Evolutionary conservation across 2,113 vertebrate genomes (phyloP), one percentile per base, ranked within the genome.

Genomic region (Fulmarus glacialis): DNA sequence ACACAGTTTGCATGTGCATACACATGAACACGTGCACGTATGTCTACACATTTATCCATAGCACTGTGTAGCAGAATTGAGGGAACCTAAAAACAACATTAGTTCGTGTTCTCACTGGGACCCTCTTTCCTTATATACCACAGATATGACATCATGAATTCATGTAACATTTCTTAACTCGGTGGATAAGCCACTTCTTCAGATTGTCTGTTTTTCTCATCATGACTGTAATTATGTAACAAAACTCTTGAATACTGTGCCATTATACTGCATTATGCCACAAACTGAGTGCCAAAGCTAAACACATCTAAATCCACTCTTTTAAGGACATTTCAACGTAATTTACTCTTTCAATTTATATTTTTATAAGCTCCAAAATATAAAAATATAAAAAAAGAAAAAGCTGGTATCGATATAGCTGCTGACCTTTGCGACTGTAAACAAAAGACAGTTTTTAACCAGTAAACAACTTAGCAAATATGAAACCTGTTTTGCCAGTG

Each of bases 401-500:
- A 93, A 96, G 36, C 40, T 85, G 50, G 48, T 96, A 73, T 93
- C 34, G 36, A 91, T 67, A 71, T 24, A 97, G 80, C 93, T 84
- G 92, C 82, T 95, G 95, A 98, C 93, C 93, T 98, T 97, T 97
- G 90, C 19, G 55, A 42, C 34, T 50, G 59, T 92, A 96, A 97
- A 97, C 66, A 97, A 90, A 96, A 93, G 64, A 90, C 32, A 95
- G 81, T 84, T 88, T 92, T 96, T 94, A 97, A 97, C 67, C 45
- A 42, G 81, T 83, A 96, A 97, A 97, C 82, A 98, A 78, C 70
- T 84, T 95, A 20, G 68, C 74, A 98, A 98, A 95, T 75, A 94
- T 32, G 58, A 97, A 96, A 96, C 16, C 66, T 89, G 73, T 66
- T 97, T 92, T 97, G 43, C 34, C 79, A 94, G 42, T 82, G 80